Evolutionary conservation across 2,797 vertebrate genomes (phyloP), one percentile per base, ranked within the genome.

Genomic region (Columba guinea): DNA sequence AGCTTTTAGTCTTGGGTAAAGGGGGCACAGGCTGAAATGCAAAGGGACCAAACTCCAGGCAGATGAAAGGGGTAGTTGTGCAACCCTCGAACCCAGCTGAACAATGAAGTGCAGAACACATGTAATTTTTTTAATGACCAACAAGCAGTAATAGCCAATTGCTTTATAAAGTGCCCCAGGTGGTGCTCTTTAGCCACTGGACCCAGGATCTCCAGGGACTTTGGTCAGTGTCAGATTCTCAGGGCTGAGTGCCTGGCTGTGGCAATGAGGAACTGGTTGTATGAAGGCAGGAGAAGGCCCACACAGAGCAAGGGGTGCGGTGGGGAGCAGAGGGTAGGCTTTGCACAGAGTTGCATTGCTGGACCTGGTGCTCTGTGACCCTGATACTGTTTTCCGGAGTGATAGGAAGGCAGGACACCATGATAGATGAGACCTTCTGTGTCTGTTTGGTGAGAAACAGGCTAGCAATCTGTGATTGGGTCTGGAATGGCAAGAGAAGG

Each of bases 111-210:
- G 13, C 53, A 89, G 51, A 79, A 80, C 19, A 48, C 32, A 16
- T n/a, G 9, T 55, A 81, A 37, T 60, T 30, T 17, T 87, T 93
- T 56, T 80, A 89, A 71, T 87, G 49, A 60, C 51, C 56, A 75
- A 77, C 39, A 68, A 59, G n/a, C 22, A 68, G 7, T 4, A 0
- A 51, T 91, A 87, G 39, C 75, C 75, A 70, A 2, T 34, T 75
- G 62, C 58, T 83, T 85, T 80, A 62, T 75, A 11, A 84, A 59
- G 69, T 87, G 37, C 44, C 84, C 56, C 89, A 92, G 78, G 89
- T 83, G 58, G 76, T 95, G 82, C 79, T 90, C 26, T 95, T 94
- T 55, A 94, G 86, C 86, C 55, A 18, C 48, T 68, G 46, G 52
- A 87, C 41, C 17, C 37, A 56, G 34, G 30, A 65, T 71, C 16